Base-by-base conservation (phyloP, 2,113 vertebrate species). In the Oncorhynchus kisutch region DNA sequence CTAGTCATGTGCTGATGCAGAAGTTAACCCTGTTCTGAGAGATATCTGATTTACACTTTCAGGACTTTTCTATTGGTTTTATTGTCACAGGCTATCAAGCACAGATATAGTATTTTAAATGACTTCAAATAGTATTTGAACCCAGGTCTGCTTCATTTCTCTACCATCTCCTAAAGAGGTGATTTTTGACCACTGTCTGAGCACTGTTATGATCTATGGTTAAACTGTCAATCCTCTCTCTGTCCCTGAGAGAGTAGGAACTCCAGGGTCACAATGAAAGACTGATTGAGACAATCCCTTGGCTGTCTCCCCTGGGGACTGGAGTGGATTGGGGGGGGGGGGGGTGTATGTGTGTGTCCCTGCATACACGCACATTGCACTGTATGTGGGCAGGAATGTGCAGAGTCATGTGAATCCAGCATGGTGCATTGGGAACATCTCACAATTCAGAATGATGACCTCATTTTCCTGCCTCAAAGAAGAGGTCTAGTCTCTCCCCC, bases 361-460 rank as follows among this genome's bases (percentile, higher is more conserved):
- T 29, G 65, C 4, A 24, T 64, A 59, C 20, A 22, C 24, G 60
- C n/a, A 22, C 34, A 7, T 8, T 64, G 64, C 22, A 12, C 25
- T 25, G 64, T 27, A 27, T 66, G 64, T 66, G 64, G n/a, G 9
- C 25, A 9, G 64, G 22, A 3, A 14, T 25, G 25, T 82, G 82
- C 85, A 73, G 81, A 88, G 84, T 88, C 87, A 88, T 85, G 78
- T 66, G 84, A 75, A 64, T 49, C 73, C 78, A 70, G 74, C 82
- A 8, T 45, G 39, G 39, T 45, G 39, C 39, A 45, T 18, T 34
- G 64, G 39, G 62, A 88, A 86, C 82, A 85, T 78, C 67, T 84
- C 62, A 67, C 79, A 65, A 74, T 83, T 12, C 25, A 75, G 27
- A 88, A 78, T 82, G 78, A 72, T 25, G 70, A 83, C 79, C 54